phyloP scores from a whole-genome alignment of 2,797 vertebrate genomes.

The Hephaestus fuliginosus region DNA sequence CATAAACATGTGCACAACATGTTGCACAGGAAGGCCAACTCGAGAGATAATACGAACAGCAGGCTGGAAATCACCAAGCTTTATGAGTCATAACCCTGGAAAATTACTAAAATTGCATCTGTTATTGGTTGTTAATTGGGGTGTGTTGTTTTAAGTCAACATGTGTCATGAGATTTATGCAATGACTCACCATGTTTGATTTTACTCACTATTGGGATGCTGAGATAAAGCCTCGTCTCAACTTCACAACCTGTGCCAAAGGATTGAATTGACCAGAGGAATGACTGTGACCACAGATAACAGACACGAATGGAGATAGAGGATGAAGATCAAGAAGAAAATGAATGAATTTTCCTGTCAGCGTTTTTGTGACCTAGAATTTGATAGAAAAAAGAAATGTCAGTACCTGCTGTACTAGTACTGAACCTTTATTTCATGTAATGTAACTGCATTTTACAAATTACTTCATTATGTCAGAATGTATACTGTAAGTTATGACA shows the following conservation, averaged over 20 bases:
- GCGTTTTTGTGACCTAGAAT: not conserved
- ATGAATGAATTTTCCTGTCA: not conserved
- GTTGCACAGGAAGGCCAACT: not conserved
- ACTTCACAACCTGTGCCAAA: slow-evolving; percentile 21
- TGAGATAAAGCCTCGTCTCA: slow-evolving; percentile 19
- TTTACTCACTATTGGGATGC: slow-evolving; percentile 18
- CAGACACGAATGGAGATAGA: not conserved
- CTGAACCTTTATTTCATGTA: not conserved
- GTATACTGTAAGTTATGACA: not conserved
- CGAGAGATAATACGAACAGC: not conserved
- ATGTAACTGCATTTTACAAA: not conserved
- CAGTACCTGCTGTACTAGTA: not conserved
- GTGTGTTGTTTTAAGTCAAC: not conserved
- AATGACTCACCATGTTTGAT: not conserved
- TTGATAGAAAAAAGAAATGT: not conserved
- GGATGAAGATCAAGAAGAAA: not conserved
- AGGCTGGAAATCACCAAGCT: not conserved
- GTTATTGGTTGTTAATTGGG: not conserved
- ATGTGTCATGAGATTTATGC: not conserved
- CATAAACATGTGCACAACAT: not conserved
- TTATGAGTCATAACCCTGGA: not conserved
- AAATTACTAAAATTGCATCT: not conserved
- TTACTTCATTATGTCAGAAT: not conserved
- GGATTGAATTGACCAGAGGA: slow-evolving; percentile 22
- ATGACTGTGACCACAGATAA: slow-evolving; percentile 8